phyloP scores from a whole-genome alignment of 1,140 invertebrate genomes.

The Chymomyza costata region DNA sequence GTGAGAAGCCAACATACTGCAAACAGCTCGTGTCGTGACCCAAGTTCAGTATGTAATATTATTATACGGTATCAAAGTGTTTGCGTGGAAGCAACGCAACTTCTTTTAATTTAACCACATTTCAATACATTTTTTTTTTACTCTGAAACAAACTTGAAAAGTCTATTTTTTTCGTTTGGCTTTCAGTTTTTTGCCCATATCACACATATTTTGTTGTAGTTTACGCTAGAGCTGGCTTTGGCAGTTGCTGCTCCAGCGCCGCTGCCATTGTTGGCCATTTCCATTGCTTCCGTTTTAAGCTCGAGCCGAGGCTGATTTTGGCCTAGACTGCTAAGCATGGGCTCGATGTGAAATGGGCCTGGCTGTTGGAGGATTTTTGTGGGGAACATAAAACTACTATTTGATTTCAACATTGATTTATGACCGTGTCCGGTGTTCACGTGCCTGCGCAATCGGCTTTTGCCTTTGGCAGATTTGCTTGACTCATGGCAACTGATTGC shows the following conservation, averaged over 20 bases:
- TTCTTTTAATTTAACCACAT: too few species aligned
- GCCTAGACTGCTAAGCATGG: conserved; percentile 7
- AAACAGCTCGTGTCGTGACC: conserved; percentile 46
- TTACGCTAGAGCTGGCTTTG: conserved; percentile 9
- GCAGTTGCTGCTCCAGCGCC: too few species aligned
- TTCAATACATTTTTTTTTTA: too few species aligned
- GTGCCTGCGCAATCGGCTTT: conserved; percentile 19
- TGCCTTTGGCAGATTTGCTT: conserved; percentile 64
- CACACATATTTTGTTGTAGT: too few species aligned
- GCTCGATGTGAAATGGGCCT: conserved; percentile 2
- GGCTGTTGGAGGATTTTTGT: too few species aligned
- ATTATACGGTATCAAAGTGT: too few species aligned
- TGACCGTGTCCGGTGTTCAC: conserved; percentile 69
- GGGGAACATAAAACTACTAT: conserved; percentile 59
- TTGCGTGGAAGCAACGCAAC: too few species aligned
- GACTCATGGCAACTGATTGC: conserved; percentile 62
- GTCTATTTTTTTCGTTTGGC: too few species aligned
- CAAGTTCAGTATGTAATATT: too few species aligned
- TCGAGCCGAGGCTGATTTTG: too few species aligned
- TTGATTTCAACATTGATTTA: conserved; percentile 73
- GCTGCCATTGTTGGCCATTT: conserved; percentile 68
- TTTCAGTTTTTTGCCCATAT: too few species aligned
- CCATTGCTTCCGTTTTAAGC: conserved; percentile 56
- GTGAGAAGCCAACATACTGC: conserved; percentile 28
- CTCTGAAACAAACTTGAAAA: too few species aligned